Base-by-base conservation (phyloP, 2,113 vertebrate genomes). In the Microcebus jonahi region DNA sequence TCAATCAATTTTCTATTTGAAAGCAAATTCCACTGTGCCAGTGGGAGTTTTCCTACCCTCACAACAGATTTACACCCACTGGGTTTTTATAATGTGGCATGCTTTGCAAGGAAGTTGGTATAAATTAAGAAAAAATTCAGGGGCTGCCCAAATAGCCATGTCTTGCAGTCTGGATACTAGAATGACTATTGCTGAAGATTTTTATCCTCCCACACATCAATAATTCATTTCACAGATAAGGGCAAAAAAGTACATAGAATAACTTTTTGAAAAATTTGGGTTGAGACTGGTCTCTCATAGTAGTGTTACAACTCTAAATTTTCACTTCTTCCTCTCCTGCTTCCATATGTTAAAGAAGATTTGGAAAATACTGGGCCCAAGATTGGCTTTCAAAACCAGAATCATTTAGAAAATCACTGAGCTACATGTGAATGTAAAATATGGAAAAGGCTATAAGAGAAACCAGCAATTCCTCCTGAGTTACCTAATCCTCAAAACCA, bases 1-100 rank as follows among this genome's bases (percentile, higher is more conserved):
- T 92, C 76, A 73, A 71, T 95, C 36, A 88, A 86, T 91, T 95
- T 97, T 96, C 76, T 96, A 6, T 85, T 70, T 85, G 57, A 79
- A 95, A 90, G 80, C 53, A 94, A 97, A 93, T 57, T 61, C 65
- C 53, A 71, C 63, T 75, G 50, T 84, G 34, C 67, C 71, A 86
- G 65, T 68, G 71, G 84, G 92, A 85, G 45, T 88, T 96, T 95
- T 96, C 42, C 8, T 91, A 48, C 23, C 1, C 4, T 90, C 14
- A 48, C 34, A 83, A 48, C 55, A 92, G 70, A 92, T 92, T 96
- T 93, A 90, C 11, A 57, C 59, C 70, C 8, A 12, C 80, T 79
- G 50, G 29, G 29, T 71, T 96, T 97, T 96, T 77, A 92, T 23
- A 45, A 67, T 39, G 55, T 73, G 29, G 27, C 23, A 45, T 88